These are phyloP conservation scores for Euleptes europaea DNA, from an alignment of 2,113 vertebrate species.

Conservation along the genomic window DNA sequence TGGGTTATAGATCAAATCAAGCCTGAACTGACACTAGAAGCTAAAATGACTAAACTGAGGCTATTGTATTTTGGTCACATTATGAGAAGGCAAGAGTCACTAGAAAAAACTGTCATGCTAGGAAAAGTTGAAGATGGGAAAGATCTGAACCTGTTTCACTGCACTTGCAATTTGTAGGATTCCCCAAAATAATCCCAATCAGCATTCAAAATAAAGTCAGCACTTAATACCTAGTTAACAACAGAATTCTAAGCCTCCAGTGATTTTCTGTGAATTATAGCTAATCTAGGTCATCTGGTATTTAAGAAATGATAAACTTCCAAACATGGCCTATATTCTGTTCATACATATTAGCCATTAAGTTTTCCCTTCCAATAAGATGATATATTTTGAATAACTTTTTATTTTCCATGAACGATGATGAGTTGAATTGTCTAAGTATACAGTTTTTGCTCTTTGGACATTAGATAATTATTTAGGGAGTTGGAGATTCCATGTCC, in stretches of 20 bases:
- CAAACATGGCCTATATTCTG: neutral
- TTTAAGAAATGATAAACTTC: neutral
- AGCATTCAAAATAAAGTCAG: neutral
- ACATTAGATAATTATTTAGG: neutral
- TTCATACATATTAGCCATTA: neutral
- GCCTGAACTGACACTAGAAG: no score
- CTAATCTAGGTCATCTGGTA: neutral
- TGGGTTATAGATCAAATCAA: no score
- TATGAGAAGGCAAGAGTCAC: no score
- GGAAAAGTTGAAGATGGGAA: no score
- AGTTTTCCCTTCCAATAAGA: neutral
- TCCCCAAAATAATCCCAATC: neutral
- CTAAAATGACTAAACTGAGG: no score
- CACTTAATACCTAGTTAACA: neutral
- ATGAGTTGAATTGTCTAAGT: no score
- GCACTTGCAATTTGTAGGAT: no score
- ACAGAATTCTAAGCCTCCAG: neutral
- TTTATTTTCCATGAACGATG: no score
- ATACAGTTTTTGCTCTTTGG: neutral
- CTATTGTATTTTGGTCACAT: no score
- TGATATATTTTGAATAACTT: neutral
- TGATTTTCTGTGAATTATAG: neutral
- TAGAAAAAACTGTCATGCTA: no score
- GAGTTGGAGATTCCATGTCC: neutral
- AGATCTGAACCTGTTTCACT: no score